Evolutionary conservation across 2,113 vertebrate genomes (phyloP).

Genomic region (Ahaetulla prasina): DNA sequence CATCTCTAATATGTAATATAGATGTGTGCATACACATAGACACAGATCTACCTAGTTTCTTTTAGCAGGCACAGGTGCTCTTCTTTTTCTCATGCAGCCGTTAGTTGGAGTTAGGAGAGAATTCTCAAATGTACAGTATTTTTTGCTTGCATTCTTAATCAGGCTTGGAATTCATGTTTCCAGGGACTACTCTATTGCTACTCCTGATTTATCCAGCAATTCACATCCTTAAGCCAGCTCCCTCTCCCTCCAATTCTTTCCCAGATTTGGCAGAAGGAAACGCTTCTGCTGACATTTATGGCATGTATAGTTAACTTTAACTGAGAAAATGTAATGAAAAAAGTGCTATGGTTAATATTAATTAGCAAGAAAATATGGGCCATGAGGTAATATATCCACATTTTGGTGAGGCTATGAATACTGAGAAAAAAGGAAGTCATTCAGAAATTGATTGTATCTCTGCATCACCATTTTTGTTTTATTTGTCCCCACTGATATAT

Average conservation of each 20-base stretch:
- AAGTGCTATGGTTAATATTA: slow-evolving; percentile 1
- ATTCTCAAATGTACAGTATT: neutral
- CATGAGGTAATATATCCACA: neutral
- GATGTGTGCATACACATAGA: neutral
- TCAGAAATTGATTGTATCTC: slow-evolving; percentile 9
- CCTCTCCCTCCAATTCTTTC: neutral
- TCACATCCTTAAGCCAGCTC: neutral
- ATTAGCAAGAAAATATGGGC: neutral
- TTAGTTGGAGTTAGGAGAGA: neutral
- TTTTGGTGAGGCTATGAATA: neutral
- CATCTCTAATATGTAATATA: neutral
- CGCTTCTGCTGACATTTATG: neutral
- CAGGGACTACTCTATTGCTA: neutral
- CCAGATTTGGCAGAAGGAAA: neutral
- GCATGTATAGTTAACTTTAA: slow-evolving; percentile 13
- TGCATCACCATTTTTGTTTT: slow-evolving; percentile 1
- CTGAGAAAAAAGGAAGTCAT: neutral
- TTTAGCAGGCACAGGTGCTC: slow-evolving; percentile 12
- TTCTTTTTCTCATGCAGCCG: slow-evolving; percentile 6
- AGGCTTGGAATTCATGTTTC: slow-evolving; percentile 21
- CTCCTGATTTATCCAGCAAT: neutral
- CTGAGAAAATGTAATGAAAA: slow-evolving; percentile 12
- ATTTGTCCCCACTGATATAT: neutral
- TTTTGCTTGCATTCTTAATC: slow-evolving; percentile 14
- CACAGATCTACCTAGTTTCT: neutral